phyloP scores from a whole-genome alignment of 2,113 vertebrate genomes.

The Microcebus ravelobensis region DNA sequence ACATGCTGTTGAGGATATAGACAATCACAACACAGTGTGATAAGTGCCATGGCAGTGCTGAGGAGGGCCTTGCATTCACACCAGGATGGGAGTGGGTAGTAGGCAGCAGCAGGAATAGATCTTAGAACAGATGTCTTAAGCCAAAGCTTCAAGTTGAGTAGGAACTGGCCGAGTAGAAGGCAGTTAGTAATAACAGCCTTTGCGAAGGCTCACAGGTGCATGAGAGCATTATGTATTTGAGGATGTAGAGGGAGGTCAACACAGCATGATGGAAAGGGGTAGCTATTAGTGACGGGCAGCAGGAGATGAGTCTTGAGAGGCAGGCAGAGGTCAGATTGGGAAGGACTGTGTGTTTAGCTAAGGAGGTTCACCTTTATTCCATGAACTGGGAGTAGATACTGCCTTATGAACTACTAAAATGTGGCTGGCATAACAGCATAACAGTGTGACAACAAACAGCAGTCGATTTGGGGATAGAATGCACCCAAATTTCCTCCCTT shows the following conservation, averaged over 20 bases:
- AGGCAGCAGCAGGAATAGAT: neutral
- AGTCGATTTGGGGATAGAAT: neutral
- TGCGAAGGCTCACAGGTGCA: neutral
- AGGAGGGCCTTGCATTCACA: neutral
- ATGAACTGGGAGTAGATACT: neutral
- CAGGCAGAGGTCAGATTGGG: neutral
- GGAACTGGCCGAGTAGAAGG: neutral
- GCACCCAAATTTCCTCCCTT: neutral
- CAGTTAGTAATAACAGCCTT: neutral
- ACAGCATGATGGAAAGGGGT: neutral
- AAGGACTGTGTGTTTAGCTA: neutral
- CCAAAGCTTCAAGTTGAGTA: neutral
- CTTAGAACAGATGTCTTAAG: neutral
- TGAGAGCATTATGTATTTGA: fast-evolving
- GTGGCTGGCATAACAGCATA: too few relatives aligned
- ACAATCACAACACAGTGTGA: neutral
- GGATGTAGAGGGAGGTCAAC: too few relatives aligned
- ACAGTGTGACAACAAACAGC: neutral
- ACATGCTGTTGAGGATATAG: neutral
- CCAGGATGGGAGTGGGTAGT: neutral
- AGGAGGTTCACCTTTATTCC: neutral
- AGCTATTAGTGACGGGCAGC: neutral
- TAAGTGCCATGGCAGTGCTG: neutral
- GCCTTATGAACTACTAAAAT: neutral
- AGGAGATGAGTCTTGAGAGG: neutral